Base-by-base conservation (phyloP, 2,888 invertebrate species). In the Dioctria rufipes region DNA sequence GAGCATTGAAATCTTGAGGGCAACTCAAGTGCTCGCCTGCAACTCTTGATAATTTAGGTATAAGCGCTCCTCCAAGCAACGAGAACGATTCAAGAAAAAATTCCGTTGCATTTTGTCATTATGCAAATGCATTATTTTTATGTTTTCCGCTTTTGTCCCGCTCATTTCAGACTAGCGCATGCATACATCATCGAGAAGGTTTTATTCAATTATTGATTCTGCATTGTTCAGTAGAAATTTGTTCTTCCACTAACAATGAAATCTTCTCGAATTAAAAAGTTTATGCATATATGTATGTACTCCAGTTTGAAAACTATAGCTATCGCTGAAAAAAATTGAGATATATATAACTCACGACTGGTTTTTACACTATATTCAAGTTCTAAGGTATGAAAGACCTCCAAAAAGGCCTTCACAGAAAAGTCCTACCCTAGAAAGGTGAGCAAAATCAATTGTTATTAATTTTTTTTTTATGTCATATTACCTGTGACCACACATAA, bases 41-140 rank as follows among this genome's bases (percentile, higher is more conserved):
- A 73, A 73, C 58, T 73, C 73, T 73, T 73, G 58, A 58, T 73
- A 73, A 73, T 73, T 73, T 73, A 73, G 58, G 73, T 73, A 58
- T 13, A 73, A 73, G 73, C 39, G 13, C 54, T 71, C 9, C 73
- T n/a, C 39, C 40, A 5, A 58, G 67, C 25, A 9, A 46, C n/a
- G 51, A 69, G 49, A 25, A 51, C 49, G n/a, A 4, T 13, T 46
- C 40, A 46, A 67, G 37, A 51, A 69, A 13, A 58, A 25, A 60
- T 58, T 73, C 60, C 51, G 51, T 5, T 73, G 73, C 73, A 73
- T 73, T 73, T 58, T 73, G 73, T 73, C 73, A 73, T 73, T 73
- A 73, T 73, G 73, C 73, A 73, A 73, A 73, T 73, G 58, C 73
- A 73, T 73, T 73, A 73, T 73, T 73, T 73, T 42, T 73, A 58